phyloP scores from a whole-genome alignment of 2,888 invertebrate species.

The Syrphus vitripennis region DNA sequence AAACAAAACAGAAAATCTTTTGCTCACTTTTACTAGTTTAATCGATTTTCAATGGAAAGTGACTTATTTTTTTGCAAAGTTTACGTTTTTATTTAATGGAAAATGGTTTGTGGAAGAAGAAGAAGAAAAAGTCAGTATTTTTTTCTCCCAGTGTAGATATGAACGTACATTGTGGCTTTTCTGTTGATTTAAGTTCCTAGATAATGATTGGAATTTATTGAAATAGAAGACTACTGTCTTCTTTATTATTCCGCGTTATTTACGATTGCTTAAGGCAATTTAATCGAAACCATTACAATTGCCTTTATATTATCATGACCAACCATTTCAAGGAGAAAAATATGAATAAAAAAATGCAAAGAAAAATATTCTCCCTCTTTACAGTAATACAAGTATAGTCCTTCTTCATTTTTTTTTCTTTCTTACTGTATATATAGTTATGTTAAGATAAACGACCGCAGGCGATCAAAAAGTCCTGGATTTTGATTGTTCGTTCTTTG shows the following conservation, averaged over 20 bases:
- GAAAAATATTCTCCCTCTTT: conserved; percentile 30
- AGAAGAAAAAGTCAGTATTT: too few relatives aligned
- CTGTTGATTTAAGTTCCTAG: conserved; percentile 61
- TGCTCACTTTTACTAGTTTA: too few relatives aligned
- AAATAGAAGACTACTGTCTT: conserved; percentile 62
- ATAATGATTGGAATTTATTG: conserved; percentile 70
- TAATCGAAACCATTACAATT: conserved; percentile 67
- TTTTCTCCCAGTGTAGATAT: conserved; percentile 43
- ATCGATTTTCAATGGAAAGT: too few relatives aligned
- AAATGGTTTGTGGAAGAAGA: too few relatives aligned
- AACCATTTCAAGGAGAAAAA: conserved; percentile 8
- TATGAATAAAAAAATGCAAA: background rate
- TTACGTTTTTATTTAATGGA: too few relatives aligned
- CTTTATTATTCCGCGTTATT: conserved; percentile 60
- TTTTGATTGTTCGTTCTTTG: conserved; percentile 59
- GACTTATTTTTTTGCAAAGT: background rate
- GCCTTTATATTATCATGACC: conserved; percentile 31
- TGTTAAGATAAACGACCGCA: conserved; percentile 42
- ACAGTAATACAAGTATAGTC: conserved; percentile 33
- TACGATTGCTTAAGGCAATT: conserved; percentile 52
- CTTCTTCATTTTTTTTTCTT: conserved; percentile 18
- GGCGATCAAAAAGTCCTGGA: conserved; percentile 49
- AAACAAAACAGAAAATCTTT: too few relatives aligned
- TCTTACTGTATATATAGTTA: background rate
- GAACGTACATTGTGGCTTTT: conserved; percentile 1